phyloP scores from a whole-genome alignment of 2,113 vertebrate species.

The Nicator chloris region DNA sequence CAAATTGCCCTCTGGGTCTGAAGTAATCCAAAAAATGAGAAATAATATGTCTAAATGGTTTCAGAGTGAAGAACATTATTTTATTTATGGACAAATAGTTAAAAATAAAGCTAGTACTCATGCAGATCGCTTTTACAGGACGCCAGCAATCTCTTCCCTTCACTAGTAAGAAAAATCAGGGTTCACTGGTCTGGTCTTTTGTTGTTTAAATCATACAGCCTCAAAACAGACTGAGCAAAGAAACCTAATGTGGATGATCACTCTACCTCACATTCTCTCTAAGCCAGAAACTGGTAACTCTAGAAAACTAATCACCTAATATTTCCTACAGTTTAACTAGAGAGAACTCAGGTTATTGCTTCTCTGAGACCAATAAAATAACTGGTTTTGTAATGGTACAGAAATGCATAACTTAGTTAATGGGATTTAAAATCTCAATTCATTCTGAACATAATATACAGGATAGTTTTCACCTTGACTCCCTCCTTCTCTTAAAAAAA shows the following conservation, averaged over 20 bases:
- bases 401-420: not conserved
- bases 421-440: not conserved
- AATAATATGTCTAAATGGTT: too few relatives aligned
- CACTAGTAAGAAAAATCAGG: not conserved
- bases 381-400: not conserved
- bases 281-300: not conserved
- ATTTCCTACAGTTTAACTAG: not conserved
- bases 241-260: not conserved
- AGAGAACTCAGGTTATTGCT: not conserved
- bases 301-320: not conserved
- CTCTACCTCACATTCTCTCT: not conserved
- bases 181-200: not conserved
- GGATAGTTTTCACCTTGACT: not conserved
- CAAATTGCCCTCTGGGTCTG: not conserved
- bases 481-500: not conserved
- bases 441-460: not conserved
- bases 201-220: not conserved
- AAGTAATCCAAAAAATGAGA: too few relatives aligned
- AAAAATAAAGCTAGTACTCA: not conserved
- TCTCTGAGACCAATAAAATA: not conserved
- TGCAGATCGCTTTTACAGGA: fast-evolving
- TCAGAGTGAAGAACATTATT: not conserved
- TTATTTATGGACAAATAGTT: not conserved
- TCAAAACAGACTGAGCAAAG: not conserved
- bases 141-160: not conserved